Conservation (phyloP, 2,888 invertebrate genomes). For the Dynastes maya region DNA sequence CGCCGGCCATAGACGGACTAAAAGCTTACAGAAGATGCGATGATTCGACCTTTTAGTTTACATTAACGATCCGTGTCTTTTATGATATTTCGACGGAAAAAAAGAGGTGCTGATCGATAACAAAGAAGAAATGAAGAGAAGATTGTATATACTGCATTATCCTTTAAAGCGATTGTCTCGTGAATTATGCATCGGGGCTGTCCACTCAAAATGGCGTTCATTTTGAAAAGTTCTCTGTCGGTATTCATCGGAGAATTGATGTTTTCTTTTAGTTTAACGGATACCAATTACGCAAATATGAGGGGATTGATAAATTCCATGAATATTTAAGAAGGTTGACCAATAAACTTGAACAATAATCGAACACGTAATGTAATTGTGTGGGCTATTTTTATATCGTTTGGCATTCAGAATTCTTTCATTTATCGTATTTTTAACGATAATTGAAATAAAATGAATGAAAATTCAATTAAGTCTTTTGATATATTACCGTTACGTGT, state of each 20-base stretch:
- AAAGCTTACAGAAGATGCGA: conserved; percentile 50
- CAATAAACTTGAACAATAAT: no score
- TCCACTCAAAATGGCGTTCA: conserved; percentile 18
- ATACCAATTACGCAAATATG: background rate
- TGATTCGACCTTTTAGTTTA: conserved; percentile 62
- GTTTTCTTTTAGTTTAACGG: background rate
- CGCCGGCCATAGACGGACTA: conserved; percentile 56
- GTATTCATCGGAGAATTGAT: conserved; percentile 20
- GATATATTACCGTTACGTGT: no score
- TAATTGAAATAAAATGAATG: no score
- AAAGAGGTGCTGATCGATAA: conserved; percentile 62
- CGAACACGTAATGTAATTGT: no score
- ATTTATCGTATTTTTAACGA: no score
- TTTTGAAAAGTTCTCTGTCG: background rate
- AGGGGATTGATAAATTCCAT: no score
- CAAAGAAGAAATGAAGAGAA: conserved; percentile 24
- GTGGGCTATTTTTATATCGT: no score
- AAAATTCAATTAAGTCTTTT: no score
- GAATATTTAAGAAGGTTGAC: no score
- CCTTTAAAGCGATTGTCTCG: conserved; percentile 18
- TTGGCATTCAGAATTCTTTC: no score
- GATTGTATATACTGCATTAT: background rate
- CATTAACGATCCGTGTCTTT: conserved; percentile 65
- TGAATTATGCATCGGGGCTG: background rate
- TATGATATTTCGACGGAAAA: conserved; percentile 64